These are phyloP conservation scores for Spilogale gracilis DNA, from an alignment of 2,113 vertebrate genomes.

Conservation along the genomic window DNA sequence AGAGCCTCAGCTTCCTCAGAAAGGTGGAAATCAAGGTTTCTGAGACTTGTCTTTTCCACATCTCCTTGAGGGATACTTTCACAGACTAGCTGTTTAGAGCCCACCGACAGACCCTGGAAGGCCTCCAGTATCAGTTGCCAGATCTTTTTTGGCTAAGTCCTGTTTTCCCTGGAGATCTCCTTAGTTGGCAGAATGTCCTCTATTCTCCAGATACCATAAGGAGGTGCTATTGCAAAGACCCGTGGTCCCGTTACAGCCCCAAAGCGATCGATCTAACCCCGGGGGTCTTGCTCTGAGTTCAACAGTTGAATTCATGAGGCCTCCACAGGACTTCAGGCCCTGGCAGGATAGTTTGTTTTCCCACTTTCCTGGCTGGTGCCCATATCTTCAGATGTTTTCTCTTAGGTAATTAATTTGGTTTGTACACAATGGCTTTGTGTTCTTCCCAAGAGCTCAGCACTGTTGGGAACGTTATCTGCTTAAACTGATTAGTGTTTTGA, in stretches of 20 bases:
- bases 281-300: slow-evolving; percentile 22
- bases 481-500: slow-evolving; percentile 72
- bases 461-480: slow-evolving; percentile 72
- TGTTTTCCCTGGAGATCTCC: slow-evolving; percentile 51
- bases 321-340: slow-evolving; percentile 53
- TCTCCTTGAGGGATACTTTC: slow-evolving; percentile 56
- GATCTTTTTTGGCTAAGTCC: slow-evolving; percentile 71
- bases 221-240: slow-evolving; percentile 47
- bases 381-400: slow-evolving; percentile 72
- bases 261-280: not conserved
- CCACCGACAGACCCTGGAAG: not conserved
- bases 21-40: not conserved
- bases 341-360: not conserved
- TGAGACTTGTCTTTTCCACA: not conserved
- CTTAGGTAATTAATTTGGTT: slow-evolving; percentile 64
- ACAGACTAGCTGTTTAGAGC: slow-evolving; percentile 45
- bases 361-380: slow-evolving; percentile 39
- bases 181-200: slow-evolving; percentile 60
- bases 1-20: not conserved
- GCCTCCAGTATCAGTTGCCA: slow-evolving; percentile 64
- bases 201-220: slow-evolving; percentile 51
- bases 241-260: slow-evolving; percentile 25
- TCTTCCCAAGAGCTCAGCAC: not conserved
- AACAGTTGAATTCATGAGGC: slow-evolving; percentile 38
- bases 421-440: slow-evolving; percentile 60